These are phyloP conservation scores for Patella pellucida DNA, from an alignment of 2,888 invertebrate genomes.

Conservation along the genomic window DNA sequence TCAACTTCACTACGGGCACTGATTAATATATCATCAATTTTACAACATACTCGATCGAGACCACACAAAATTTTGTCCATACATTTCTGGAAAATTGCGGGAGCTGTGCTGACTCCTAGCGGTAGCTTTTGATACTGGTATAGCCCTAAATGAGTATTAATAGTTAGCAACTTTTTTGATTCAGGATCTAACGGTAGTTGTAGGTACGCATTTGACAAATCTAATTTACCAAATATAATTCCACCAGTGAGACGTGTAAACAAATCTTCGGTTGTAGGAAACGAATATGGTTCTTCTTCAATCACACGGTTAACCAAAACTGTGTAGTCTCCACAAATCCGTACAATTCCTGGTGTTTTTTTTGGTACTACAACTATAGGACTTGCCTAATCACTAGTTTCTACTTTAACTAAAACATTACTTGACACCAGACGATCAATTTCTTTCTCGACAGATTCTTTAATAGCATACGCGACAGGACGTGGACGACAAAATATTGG, in stretches of 20 bases:
- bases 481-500: slow-evolving; percentile 5
- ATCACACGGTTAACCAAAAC: slow-evolving; percentile 2
- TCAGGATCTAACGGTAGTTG: neutral
- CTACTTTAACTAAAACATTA: neutral
- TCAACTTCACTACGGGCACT: neutral
- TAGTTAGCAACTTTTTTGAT: neutral
- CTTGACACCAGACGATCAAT: neutral
- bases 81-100: neutral
- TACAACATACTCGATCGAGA: neutral
- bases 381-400: neutral
- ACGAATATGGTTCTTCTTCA: neutral
- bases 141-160: neutral
- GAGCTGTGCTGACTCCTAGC: neutral
- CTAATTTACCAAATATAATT: neutral
- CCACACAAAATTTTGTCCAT: neutral
- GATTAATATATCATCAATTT: neutral
- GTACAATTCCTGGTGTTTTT: neutral
- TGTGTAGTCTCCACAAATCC: slow-evolving; percentile 1
- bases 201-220: neutral
- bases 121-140: neutral
- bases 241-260: neutral
- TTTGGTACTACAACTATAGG: neutral
- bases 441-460: neutral
- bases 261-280: slow-evolving; percentile 4
- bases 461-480: neutral